Base-by-base conservation (phyloP, 2,113 vertebrate genomes). In the Plectropomus leopardus region DNA sequence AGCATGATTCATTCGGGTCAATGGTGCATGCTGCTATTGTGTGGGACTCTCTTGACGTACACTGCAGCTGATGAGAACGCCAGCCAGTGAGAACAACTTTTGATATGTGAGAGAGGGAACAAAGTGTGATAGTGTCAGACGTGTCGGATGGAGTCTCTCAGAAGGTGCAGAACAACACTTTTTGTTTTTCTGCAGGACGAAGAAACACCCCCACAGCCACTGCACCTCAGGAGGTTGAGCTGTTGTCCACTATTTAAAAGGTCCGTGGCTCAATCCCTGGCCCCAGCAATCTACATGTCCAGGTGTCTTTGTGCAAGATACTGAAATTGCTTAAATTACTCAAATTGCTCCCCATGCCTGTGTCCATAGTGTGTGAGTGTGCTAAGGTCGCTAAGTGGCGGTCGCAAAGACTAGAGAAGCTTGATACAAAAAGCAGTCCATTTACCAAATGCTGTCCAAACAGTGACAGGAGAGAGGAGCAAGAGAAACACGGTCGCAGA, bases 1-100 rank as follows among this genome's bases (percentile, higher is more conserved):
- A 55, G 68, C 30, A 4, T 78, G 85, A 90, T 90, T 84, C 78
- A 88, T 72, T 9, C 64, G 51, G 86, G 85, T 88, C 84, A 78
- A 24, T 11, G 50, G 78, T 67, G 79, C 84, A 54, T 79, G 88
- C 36, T 51, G 78, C 54, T 55, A 66, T 69, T 59, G 80, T 82
- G 77, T 79, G 75, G 59, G 63, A 11, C 21, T 61, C 55, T 82
- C 70, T 11, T 71, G 73, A 64, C 1, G 15, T 61, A 54, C 72
- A 59, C 30, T 44, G 26, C 66, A 48, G 80, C 61, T 54, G 77
- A 75, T 10, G 28, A 79, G 47, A 66, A 71, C 80, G 54, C 64
- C 45, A 64, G 36, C 13, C 5, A 80, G 42, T 13, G 64, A 78
- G 74, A 14, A 47, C 45, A 72, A 69, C 61, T 79, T 71, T 78